phyloP scores from a whole-genome alignment of 2,797 vertebrate genomes.

The Lepidocolaptes lacrymiger region DNA sequence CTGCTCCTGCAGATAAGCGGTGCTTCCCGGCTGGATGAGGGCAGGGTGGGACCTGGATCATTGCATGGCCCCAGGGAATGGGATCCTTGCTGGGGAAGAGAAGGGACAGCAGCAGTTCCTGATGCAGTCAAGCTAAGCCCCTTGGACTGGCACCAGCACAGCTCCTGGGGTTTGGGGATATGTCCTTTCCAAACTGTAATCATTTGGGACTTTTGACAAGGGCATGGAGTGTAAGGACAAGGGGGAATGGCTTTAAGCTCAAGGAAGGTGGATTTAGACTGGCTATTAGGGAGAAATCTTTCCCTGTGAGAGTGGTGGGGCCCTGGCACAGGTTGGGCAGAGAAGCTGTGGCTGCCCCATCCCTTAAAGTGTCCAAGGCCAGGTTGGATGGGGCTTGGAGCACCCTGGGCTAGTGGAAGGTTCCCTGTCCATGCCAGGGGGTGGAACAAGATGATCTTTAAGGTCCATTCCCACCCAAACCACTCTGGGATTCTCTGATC shows the following conservation, averaged over 20 bases:
- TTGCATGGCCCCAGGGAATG: not conserved
- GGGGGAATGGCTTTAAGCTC: not conserved
- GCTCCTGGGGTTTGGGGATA: not conserved
- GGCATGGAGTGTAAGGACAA: not conserved
- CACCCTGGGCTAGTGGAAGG: not conserved
- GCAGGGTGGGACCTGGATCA: not conserved
- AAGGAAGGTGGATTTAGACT: not conserved
- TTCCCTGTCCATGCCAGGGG: not conserved
- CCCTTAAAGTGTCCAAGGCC: not conserved
- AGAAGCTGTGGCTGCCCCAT: not conserved
- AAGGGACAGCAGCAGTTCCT: not conserved
- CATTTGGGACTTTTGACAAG: not conserved
- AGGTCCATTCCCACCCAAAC: not conserved
- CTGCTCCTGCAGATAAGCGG: not conserved
- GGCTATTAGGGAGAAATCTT: not conserved
- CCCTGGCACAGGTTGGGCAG: not conserved
- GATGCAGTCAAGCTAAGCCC: not conserved
- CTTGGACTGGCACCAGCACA: not conserved
- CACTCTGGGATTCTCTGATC: not conserved
- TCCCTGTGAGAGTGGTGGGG: not conserved
- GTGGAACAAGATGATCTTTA: not conserved
- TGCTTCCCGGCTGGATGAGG: not conserved
- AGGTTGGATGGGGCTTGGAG: not conserved
- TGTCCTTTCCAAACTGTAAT: not conserved
- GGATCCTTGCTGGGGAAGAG: not conserved